Percentiles rank a stretch among this genome's conserved stretches.
phyloP scores from a whole-genome alignment of 2,888 invertebrate species.

The Syrphus vitripennis region DNA sequence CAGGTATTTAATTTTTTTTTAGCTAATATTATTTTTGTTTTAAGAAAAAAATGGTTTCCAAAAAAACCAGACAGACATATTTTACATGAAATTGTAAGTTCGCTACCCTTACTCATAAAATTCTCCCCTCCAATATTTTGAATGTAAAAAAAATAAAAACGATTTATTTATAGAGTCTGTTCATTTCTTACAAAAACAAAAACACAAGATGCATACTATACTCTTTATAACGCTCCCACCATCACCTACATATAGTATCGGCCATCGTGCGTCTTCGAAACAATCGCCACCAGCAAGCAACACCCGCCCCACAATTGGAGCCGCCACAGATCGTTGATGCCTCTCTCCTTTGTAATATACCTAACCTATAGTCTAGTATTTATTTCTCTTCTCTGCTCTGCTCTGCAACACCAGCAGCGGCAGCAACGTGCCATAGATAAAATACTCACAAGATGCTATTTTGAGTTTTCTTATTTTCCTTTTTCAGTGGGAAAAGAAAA shows the following conservation, averaged over 20 bases:
- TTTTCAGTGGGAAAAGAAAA: constrained; percentile 69
- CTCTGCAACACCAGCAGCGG: not conserved
- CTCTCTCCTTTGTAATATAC: constrained; percentile 37
- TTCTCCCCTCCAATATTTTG: constrained; percentile 15
- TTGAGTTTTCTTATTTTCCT: constrained; percentile 68
- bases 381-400: constrained; percentile 26
- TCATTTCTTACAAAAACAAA: constrained; percentile 41
- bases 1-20: not conserved
- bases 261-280: constrained; percentile 41
- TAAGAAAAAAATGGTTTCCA: not conserved
- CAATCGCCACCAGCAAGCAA: constrained; percentile 60
- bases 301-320: constrained; percentile 67
- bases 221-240: constrained; percentile 42
- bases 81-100: constrained; percentile 48
- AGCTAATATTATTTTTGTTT: not conserved
- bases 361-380: constrained; percentile 41
- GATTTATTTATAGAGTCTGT: constrained; percentile 64
- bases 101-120: constrained; percentile 55
- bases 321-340: constrained; percentile 46
- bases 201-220: constrained; percentile 49
- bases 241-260: constrained; percentile 14
- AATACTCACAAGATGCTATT: constrained; percentile 68
- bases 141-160: constrained; percentile 3
- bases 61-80: constrained; percentile 14
- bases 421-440: constrained; percentile 50